phyloP scores from a whole-genome alignment of 2,113 vertebrate species.

The Calidris pygmaea region DNA sequence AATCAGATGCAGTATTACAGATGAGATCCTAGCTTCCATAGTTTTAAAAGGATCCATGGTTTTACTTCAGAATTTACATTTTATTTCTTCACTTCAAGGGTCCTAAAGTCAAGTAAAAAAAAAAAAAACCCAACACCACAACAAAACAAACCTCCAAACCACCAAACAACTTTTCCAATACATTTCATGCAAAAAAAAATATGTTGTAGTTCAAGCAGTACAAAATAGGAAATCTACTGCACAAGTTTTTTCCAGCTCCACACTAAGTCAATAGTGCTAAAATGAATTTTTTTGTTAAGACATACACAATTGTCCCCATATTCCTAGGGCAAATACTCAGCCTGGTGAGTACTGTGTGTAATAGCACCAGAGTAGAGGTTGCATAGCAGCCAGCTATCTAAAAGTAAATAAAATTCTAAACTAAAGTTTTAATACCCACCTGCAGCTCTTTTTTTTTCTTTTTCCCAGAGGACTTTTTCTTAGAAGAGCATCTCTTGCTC shows the following conservation, averaged over 20 bases:
- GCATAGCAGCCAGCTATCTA: not conserved
- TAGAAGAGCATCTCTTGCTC: conserved; percentile 12
- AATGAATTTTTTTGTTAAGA: not conserved
- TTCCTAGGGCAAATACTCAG: not conserved
- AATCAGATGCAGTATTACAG: not conserved
- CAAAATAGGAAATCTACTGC: not conserved
- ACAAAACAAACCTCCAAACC: not conserved
- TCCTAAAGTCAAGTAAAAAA: not conserved
- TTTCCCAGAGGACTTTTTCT: conserved; percentile 34
- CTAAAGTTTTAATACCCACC: conserved; percentile 35
- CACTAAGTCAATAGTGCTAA: not conserved
- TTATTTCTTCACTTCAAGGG: not conserved
- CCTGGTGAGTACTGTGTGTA: not conserved
- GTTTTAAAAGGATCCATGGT: not conserved
- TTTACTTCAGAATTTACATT: not conserved
- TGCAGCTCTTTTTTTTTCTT: not conserved
- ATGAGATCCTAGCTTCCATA: not conserved
- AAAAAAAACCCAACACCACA: not conserved
- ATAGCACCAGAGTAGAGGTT: not conserved
- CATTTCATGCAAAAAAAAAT: not conserved
- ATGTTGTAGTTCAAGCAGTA: not conserved
- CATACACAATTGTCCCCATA: rapidly evolving
- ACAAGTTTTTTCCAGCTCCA: not conserved
- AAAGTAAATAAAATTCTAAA: not conserved
- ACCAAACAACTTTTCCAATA: not conserved